phyloP scores from a whole-genome alignment of 2,797 vertebrate genomes.

The Ctenochaetus hawaiiensis region DNA sequence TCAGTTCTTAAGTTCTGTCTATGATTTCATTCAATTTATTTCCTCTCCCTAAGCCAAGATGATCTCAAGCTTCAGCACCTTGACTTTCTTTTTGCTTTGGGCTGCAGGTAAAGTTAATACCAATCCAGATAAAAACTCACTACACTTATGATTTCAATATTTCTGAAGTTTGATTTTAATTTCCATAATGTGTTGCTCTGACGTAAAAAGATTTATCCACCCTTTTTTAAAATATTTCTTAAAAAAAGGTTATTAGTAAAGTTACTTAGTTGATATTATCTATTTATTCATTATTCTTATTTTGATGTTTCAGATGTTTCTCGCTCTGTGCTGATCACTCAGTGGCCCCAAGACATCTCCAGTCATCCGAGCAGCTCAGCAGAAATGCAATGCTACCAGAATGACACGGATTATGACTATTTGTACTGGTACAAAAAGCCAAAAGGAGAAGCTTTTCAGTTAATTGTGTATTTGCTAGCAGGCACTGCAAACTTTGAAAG shows the following conservation, averaged over 20 bases:
- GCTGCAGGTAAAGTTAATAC: constrained; percentile 54
- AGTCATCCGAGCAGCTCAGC: neutral
- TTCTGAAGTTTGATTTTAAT: too few species aligned
- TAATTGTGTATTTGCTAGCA: neutral
- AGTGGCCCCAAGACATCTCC: constrained; percentile 52
- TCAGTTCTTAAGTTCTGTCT: neutral
- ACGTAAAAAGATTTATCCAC: too few species aligned
- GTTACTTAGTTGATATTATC: too few species aligned
- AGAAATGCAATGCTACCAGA: constrained; percentile 65
- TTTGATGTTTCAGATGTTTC: constrained; percentile 45
- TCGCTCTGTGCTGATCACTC: constrained; percentile 57
- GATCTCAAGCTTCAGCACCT: constrained; percentile 2
- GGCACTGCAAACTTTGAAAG: neutral
- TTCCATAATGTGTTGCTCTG: too few species aligned
- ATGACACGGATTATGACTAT: constrained; percentile 46
- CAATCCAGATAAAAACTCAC: too few species aligned
- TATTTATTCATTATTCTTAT: too few species aligned
- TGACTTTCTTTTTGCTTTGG: constrained; percentile 30
- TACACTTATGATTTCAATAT: too few species aligned
- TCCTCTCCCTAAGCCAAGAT: constrained; percentile 29
- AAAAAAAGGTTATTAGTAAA: too few species aligned
- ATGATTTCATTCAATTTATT: neutral
- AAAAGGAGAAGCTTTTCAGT: constrained; percentile 17
- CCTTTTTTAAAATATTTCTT: too few species aligned
- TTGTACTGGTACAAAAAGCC: constrained; percentile 59